Evolutionary conservation across 2,113 vertebrate genomes (phyloP).

Genomic region (Chinchilla lanigera): DNA sequence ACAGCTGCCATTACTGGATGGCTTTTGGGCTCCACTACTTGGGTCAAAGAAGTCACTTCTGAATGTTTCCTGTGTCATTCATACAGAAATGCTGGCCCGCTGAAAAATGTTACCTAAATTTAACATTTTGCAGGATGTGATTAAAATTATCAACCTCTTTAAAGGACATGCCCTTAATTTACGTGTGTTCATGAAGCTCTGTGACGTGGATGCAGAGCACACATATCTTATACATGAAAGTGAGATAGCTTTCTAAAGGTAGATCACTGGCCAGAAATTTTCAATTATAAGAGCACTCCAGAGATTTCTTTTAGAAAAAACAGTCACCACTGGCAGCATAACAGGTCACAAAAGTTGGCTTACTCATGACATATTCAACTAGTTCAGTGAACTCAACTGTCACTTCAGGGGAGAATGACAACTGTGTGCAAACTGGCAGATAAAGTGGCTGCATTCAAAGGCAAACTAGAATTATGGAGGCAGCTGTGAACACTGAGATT

Average conservation of each 20-base stretch:
- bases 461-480: background rate
- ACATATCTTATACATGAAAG: background rate
- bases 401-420: background rate
- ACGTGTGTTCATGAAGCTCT: background rate
- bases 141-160: background rate
- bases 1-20: background rate
- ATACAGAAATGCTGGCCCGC: background rate
- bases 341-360: background rate
- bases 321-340: background rate
- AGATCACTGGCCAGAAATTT: background rate
- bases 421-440: background rate
- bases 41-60: background rate
- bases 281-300: background rate
- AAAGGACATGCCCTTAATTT: background rate
- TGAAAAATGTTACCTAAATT: background rate
- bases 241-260: background rate
- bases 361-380: background rate
- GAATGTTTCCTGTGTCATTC: background rate
- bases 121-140: background rate
- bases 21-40: background rate
- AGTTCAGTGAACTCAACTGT: background rate
- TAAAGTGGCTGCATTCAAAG: background rate
- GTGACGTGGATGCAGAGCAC: background rate
- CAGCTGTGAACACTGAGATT: background rate
- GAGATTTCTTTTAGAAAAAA: background rate